phyloP scores from a whole-genome alignment of 2,113 vertebrate species.

The Mirza zaza region DNA sequence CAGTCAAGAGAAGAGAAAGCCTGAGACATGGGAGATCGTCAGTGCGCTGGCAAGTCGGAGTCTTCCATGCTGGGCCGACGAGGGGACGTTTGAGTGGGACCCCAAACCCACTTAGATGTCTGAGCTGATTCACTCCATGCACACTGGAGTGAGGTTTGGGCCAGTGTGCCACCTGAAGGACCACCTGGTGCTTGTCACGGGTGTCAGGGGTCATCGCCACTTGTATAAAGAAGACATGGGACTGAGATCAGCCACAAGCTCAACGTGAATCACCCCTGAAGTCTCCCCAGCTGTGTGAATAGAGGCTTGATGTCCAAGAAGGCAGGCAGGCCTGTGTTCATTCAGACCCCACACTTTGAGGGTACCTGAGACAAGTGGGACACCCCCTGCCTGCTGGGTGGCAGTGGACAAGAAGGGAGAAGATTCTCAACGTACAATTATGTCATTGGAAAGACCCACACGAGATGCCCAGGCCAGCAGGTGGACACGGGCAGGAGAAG shows the following conservation, averaged over 20 bases:
- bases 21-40: background rate
- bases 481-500: background rate
- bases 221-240: background rate
- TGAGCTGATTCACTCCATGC: background rate
- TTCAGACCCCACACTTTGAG: background rate
- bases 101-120: background rate
- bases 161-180: too few species aligned
- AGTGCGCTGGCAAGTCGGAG: background rate
- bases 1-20: too few species aligned
- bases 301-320: background rate
- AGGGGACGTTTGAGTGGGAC: background rate
- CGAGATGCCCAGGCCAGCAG: background rate
- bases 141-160: background rate
- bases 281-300: background rate
- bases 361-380: background rate
- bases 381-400: rapidly evolving
- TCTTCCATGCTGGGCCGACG: too few species aligned
- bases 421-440: background rate
- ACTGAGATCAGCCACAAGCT: background rate
- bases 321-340: background rate
- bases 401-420: background rate
- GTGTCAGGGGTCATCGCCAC: background rate
- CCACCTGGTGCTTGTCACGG: too few species aligned
- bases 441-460: background rate
- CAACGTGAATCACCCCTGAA: background rate